Percentiles rank a stretch among this genome's conserved stretches.
Conservation (phyloP, 2,113 vertebrate genomes). For the Accipiter virgatus region DNA sequence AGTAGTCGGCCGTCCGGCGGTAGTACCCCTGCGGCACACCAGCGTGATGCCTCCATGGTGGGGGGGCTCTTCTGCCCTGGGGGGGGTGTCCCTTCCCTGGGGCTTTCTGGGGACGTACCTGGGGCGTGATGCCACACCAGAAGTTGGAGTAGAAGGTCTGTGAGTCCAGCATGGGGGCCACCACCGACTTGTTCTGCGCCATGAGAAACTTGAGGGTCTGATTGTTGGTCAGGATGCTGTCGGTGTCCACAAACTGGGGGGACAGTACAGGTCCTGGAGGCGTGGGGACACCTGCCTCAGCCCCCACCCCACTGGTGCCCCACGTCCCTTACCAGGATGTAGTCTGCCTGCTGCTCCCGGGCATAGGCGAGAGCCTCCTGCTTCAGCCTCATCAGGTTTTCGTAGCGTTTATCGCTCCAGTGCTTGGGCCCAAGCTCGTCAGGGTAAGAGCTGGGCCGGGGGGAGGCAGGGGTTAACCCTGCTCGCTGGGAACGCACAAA, state of each 20-base stretch:
- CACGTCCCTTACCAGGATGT: constrained; percentile 84
- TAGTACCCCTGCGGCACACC: constrained; percentile 84
- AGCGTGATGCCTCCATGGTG: fast-evolving
- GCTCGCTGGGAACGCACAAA: background rate
- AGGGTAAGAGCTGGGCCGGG: constrained; percentile 78
- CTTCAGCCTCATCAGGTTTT: constrained; percentile 92
- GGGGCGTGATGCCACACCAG: constrained; percentile 97
- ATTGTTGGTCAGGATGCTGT: constrained; percentile 92
- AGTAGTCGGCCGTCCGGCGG: constrained; percentile 91
- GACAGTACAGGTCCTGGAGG: background rate
- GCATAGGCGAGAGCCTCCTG: constrained; percentile 90
- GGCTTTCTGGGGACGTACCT: constrained; percentile 71
- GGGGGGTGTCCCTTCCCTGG: background rate
- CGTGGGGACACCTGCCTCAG: fast-evolving
- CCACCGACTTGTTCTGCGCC: constrained; percentile 84
- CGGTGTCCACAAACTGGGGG: constrained; percentile 86
- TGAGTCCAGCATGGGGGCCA: constrained; percentile 93
- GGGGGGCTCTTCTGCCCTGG: background rate
- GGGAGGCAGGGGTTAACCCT: constrained; percentile 7
- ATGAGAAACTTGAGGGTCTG: constrained; percentile 85
- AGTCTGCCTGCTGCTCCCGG: constrained; percentile 83
- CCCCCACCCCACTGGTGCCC: no score
- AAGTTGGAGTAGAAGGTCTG: constrained; percentile 94
- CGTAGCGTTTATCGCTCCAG: constrained; percentile 88
- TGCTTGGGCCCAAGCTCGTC: constrained; percentile 91